These are phyloP conservation scores for Merluccius polli DNA, from an alignment of 2,797 vertebrate species.

Conservation along the genomic window DNA sequence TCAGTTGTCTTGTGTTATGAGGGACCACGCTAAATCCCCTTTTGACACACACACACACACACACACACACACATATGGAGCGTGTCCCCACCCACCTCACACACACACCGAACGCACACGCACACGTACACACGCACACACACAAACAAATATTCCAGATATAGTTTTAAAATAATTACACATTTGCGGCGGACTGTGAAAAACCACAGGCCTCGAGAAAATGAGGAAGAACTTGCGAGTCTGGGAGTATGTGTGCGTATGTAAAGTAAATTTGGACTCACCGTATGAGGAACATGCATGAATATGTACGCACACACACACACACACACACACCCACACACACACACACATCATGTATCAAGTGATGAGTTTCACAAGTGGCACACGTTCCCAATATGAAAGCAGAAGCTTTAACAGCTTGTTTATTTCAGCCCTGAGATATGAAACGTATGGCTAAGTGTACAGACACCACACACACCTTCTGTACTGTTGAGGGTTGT, in stretches of 20 bases:
- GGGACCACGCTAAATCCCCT: not conserved
- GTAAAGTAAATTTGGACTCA: not conserved
- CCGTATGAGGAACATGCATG: not conserved
- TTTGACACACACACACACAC: slow-evolving; percentile 11
- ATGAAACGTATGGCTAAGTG: slow-evolving; percentile 54
- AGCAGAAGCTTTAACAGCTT: slow-evolving; percentile 56
- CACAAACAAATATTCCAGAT: no score
- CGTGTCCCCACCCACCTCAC: no score
- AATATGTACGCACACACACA: no score
- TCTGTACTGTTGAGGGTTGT: not conserved
- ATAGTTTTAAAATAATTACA: no score
- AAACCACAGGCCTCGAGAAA: not conserved
- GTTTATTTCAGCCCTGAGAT: slow-evolving; percentile 42
- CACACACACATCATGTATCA: slow-evolving; percentile 26
- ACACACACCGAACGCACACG: slow-evolving; percentile 15
- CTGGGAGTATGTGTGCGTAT: not conserved
- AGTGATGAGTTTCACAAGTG: slow-evolving; percentile 60
- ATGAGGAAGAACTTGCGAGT: not conserved
- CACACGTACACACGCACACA: slow-evolving; percentile 1
- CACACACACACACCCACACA: not conserved
- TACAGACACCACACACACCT: not conserved
- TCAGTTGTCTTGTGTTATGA: not conserved
- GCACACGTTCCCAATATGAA: slow-evolving; percentile 35
- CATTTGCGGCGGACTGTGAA: no score
- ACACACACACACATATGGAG: slow-evolving; percentile 20